Evolutionary conservation across 1,140 invertebrate genomes (phyloP), one percentile per base, ranked within the genome.

Genomic region (Pseudomyrmex cubaensis): DNA sequence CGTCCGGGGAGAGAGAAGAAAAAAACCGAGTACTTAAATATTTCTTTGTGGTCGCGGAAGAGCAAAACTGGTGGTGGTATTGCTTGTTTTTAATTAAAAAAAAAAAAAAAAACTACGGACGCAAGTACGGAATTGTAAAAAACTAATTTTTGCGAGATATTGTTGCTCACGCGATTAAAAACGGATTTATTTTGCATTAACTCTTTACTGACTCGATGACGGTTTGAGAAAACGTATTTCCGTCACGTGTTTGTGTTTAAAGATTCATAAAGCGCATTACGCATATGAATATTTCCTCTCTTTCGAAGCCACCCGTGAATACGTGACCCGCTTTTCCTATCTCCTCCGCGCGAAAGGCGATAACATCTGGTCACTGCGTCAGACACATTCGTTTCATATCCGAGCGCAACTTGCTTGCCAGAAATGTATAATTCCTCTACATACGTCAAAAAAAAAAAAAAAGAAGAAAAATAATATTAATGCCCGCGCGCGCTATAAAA

Each of bases 231-330:
- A 50, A 57, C 7, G 15, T 69, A 35, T 15, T 59, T 13, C 12
- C 48, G 22, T 72, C 7, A 15, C 44, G 10, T 20, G n/a, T 46
- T 12, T 48, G 13, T 63, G 13, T 59, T 76, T 73, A 61, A 56
- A 70, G 20, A 64, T 87, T 85, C 76, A 35, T 35, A 63, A 61
- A 62, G 25, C 17, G 44, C 59, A 85, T 88, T 87, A 87, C 48
- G 56, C 17, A 12, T 82, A 87, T 85, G 85, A 87, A 87, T 88
- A 85, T 85, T 83, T 87, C 17, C 54, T 78, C 70, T 75, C 9
- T 82, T 75, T 63, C 12, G 13, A 76, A 75, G 48, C 15, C 44
- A 35, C 7, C 44, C 35, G 12, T 48, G 69, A 57, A 84, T 84
- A 88, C 83, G 72, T 82, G 76, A 78, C 20, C 35, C 2, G 67